These are phyloP conservation scores for Menidia menidia DNA, from an alignment of 2,797 vertebrate species.

Conservation along the genomic window DNA sequence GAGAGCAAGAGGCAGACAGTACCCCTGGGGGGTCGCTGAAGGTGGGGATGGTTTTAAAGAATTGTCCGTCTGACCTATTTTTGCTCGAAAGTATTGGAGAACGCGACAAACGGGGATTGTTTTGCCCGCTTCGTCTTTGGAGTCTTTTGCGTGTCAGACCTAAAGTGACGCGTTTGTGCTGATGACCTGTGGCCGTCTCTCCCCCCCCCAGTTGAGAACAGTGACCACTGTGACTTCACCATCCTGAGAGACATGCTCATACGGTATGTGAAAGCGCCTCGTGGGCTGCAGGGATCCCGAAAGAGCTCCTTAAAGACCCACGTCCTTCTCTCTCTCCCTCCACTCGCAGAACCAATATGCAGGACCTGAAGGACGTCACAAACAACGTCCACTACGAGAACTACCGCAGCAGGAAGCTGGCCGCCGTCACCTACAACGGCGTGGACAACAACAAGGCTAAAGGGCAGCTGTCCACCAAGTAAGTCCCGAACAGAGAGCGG, in stretches of 20 bases:
- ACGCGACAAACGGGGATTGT: neutral
- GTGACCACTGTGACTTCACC: conserved; percentile 98
- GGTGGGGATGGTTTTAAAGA: conserved; percentile 77
- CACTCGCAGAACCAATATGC: conserved; percentile 94
- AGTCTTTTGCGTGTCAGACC: neutral
- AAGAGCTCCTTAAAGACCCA: no score
- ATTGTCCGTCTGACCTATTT: no score
- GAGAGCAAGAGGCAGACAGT: conserved; percentile 94
- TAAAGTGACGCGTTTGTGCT: neutral
- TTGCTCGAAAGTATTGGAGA: neutral
- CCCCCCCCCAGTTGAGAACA: conserved; percentile 90
- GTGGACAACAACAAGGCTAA: conserved; percentile 97
- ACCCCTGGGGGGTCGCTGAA: conserved; percentile 99
- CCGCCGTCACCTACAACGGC: conserved; percentile 98
- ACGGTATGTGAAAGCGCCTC: conserved; percentile 82
- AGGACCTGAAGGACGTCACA: conserved; percentile 98
- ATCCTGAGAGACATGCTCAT: conserved; percentile 99
- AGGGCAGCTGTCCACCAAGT: conserved; percentile 95
- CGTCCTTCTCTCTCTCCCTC: neutral
- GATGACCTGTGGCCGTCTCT: neutral
- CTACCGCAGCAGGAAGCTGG: conserved; percentile 98
- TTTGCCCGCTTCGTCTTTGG: neutral
- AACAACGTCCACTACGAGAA: conserved; percentile 99
- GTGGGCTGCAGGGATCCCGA: no score
- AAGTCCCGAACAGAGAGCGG: conserved; percentile 62